Evolutionary conservation across 2,797 vertebrate genomes (phyloP), one percentile per base, ranked within the genome.

Genomic region (Arnoldichthys spilopterus): DNA sequence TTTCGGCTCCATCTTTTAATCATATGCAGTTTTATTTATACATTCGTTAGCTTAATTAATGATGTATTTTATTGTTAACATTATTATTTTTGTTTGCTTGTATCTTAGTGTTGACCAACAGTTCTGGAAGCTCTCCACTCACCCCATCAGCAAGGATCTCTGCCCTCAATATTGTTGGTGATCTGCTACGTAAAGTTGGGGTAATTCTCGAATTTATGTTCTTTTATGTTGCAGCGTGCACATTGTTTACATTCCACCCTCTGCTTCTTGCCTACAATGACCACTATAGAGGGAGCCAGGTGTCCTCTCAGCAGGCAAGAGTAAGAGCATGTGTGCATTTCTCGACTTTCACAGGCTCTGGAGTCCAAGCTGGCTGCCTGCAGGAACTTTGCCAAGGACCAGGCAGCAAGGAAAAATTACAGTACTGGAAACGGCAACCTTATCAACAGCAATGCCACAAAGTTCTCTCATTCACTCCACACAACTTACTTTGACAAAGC

Each of bases 311-410:
- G 79, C 22, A 7, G 59, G 79, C 61, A 72, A 56, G 43, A 26
- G 2, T 66, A 72, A 81, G 49, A 64, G 13, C 53, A 1, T 77
- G 56, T 47, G 54, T 68, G 61, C 62, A 15, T 74, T 45, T 79
- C 28, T 72, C 82, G 53, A 72, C 26, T 84, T 58, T 45, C 15
- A 32, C 9, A 99, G 98, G 97, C 97, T 83, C 93, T 99, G 90
- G 97, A 99, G 93, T 98, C 97, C 84, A 99, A 99, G 89, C 91
- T 99, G 73, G 97, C 98, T 28, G 96, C 97, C 78, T 99, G 97
- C 86, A 95, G 97, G 81, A 98, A 98, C 90, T 97, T 98, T 85
- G 96, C 97, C 78, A 99, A 99, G 94, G 97, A 99, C 91, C 97
- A 98, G 90, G 94, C 96, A 1, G 95, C 96, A 18, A 93, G 96